Evolutionary conservation across 2,888 invertebrate species (phyloP).

Genomic region (Malthinus seriepunctatus): DNA sequence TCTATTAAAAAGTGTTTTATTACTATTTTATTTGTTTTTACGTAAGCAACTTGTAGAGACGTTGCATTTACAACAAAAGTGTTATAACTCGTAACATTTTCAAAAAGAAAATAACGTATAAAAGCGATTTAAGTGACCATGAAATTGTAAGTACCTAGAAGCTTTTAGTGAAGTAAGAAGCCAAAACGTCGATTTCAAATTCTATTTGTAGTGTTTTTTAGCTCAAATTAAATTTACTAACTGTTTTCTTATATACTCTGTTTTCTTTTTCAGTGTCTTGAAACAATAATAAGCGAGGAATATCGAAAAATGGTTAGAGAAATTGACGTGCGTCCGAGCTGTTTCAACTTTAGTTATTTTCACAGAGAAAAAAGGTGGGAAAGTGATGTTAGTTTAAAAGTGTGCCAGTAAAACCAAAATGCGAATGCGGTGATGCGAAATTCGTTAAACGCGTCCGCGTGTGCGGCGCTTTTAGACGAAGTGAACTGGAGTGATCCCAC

Average conservation of each 20-base stretch:
- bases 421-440: constrained; percentile 62
- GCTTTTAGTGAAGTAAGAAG: neutral
- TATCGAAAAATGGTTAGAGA: constrained; percentile 16
- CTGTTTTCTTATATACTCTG: no score
- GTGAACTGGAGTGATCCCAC: constrained; percentile 82
- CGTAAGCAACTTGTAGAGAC: no score
- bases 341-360: constrained; percentile 12
- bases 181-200: constrained; percentile 12
- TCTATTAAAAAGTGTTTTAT: no score
- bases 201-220: neutral
- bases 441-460: constrained; percentile 80
- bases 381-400: constrained; percentile 18
- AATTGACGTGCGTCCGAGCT: constrained; percentile 14
- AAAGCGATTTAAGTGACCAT: constrained; percentile 8
- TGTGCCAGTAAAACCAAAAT: constrained; percentile 21
- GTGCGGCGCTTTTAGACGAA: constrained; percentile 77
- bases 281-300: no score
- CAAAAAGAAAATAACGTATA: neutral
- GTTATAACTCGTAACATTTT: no score
- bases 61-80: no score
- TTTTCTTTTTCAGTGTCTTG: no score
- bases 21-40: no score
- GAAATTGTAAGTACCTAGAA: constrained; percentile 6
- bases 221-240: no score
- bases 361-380: constrained; percentile 16